A percentile compares a stretch with the other conserved stretches of the same genome.
Evolutionary conservation across 2,888 invertebrate species (phyloP).

Genomic region (Pardosa pseudoannulata): DNA sequence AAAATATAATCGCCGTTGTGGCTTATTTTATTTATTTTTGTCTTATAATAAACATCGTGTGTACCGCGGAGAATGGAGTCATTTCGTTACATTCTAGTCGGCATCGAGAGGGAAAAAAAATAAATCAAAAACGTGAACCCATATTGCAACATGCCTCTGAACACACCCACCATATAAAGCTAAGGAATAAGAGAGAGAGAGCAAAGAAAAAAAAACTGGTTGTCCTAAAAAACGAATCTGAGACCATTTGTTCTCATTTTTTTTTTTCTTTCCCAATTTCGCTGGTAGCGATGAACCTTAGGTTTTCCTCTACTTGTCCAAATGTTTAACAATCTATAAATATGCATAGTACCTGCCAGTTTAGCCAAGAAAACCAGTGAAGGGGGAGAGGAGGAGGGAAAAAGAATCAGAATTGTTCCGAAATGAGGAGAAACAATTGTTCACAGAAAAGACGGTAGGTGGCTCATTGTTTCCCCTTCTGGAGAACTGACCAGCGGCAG

Average conservation of each 20-base stretch:
- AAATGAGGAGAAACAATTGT: background rate
- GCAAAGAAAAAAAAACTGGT: background rate
- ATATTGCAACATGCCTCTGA: background rate
- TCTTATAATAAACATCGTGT: no score
- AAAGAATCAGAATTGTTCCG: background rate
- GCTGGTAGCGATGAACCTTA: background rate
- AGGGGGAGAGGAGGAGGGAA: background rate
- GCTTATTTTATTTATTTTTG: no score
- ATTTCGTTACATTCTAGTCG: no score
- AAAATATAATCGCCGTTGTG: no score
- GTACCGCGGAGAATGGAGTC: no score
- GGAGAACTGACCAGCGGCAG: no score
- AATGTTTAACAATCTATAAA: slow-evolving; percentile 13
- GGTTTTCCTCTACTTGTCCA: background rate
- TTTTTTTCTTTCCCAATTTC: background rate
- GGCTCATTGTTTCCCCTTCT: background rate
- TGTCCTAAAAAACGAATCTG: background rate
- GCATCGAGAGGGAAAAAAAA: no score
- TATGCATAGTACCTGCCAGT: background rate
- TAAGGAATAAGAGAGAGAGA: background rate
- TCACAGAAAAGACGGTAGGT: background rate
- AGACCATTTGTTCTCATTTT: slow-evolving; percentile 1
- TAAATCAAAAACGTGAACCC: background rate
- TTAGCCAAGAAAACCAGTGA: no score
- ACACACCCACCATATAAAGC: background rate